Conservation (phyloP, 2,113 vertebrate genomes). For the Lepus europaeus region DNA sequence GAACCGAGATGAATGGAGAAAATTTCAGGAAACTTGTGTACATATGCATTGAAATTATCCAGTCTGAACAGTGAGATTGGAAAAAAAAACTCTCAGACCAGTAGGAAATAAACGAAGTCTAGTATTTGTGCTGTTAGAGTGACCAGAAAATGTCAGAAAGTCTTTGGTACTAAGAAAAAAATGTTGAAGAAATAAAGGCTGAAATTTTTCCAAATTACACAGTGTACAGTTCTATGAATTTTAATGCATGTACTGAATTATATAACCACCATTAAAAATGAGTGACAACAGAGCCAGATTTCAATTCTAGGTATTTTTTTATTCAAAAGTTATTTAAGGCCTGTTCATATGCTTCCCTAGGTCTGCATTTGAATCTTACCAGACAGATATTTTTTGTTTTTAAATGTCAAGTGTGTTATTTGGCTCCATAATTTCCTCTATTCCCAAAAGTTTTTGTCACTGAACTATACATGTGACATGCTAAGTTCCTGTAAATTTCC, state of each 20-base stretch:
- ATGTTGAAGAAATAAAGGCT: neutral
- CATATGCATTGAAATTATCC: neutral
- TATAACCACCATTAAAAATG: neutral
- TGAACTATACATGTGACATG: neutral
- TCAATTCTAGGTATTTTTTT: neutral
- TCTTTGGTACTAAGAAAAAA: neutral
- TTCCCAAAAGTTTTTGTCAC: slow-evolving; percentile 11
- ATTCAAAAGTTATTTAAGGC: neutral
- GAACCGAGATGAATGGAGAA: neutral
- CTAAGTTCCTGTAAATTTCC: neutral
- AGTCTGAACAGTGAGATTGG: neutral
- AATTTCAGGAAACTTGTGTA: neutral
- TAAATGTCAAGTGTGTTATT: slow-evolving; percentile 7
- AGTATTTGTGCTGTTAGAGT: neutral
- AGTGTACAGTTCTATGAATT: neutral
- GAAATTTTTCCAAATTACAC: neutral
- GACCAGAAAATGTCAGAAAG: neutral
- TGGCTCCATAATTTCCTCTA: neutral
- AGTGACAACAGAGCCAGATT: neutral
- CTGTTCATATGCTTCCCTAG: neutral
- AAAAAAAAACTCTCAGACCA: neutral
- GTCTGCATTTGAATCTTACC: slow-evolving; percentile 25
- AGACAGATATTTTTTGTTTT: neutral
- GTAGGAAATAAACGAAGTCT: neutral
- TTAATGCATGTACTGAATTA: neutral